Evolutionary conservation across 2,113 vertebrate genomes (phyloP), one percentile per base, ranked within the genome.

Genomic region (Strix aluco): DNA sequence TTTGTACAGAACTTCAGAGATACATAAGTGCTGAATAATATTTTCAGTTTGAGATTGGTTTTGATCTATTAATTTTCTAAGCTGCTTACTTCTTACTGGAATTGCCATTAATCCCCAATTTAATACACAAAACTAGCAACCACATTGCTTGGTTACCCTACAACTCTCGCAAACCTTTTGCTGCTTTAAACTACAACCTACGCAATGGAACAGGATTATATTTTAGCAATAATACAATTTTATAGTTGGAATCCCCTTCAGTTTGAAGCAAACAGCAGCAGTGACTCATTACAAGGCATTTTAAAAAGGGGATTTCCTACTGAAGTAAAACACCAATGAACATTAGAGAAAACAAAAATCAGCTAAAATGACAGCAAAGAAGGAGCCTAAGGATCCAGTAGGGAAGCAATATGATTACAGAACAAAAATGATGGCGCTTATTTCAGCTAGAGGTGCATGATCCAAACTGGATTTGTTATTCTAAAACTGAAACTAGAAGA

Each of bases 211-310:
- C 86, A 89, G 82, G 49, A 62, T 47, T 74, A 49, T 81, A 90
- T 93, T 94, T 95, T 77, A 95, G 94, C 75, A 92, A 73, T 58
- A 91, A 84, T 92, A 92, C 15, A 47, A 26, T 90, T 91, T 80
- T 63, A 81, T 74, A 81, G 78, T 69, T 81, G 81, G 94, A 94
- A 94, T 95, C 86, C 94, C 93, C 90, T 96, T 89, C 79, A 91
- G 83, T 92, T 92, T 47, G 81, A 95, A 88, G 83, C 59, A 80
- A 94, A 96, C 70, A 81, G 54, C 83, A 95, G 77, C 69, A 90
- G 70, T 97, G 96, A 96, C 90, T 96, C 96, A 96, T 65, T 77
- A 94, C 59, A 87, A 90, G 30, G 81, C 51, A 73, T 61, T 92
- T 83, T 29, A 54, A 86, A 58, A 66, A 59, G 92, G 95, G 96